Base-by-base conservation (phyloP, 2,888 invertebrate species). In the Dioctria linearis region DNA sequence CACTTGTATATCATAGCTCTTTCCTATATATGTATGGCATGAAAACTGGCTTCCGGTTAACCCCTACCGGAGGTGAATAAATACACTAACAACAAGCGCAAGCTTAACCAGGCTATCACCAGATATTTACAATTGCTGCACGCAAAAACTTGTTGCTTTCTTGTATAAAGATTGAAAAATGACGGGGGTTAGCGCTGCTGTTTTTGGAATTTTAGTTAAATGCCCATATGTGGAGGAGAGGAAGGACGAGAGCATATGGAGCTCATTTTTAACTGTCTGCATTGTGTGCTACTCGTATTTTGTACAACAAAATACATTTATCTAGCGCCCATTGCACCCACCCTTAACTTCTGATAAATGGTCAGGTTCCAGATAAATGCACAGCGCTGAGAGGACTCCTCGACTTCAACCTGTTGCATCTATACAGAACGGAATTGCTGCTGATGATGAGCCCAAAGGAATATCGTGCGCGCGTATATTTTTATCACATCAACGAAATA, bases 21-120 rank as follows among this genome's bases (percentile, higher is more conserved):
- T 46, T 5, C 25, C 63, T 37, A 78, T 49, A 78, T 49, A 37
- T 63, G 51, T 65, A 78, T 46, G 49, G 63, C 78, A 78, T 78
- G 78, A 78, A 78, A 78, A 78, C 63, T 25, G 46, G 25, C 78
- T 78, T 78, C 78, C 78, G 78, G 63, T 78, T 75, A 49, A 63
- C 61, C 49, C 76, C 61, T 46, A 46, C 37, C 25, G 6, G 40
- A 9, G 25, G 51, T 49, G 54, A 54, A 40, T n/a, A 69, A 5
- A 49, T 46, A 46, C 11, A 25, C 25, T 2, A 25, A 25, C 25
- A 25, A 25, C 25, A 25, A 25, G 25, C 25, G 25, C 25, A 25
- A 25, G 25, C 25, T 25, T 25, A 25, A 25, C 25, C 25, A 25
- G 25, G 25, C 25, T 25, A 11, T 59, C 49, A 9, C 11, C 49